A percentile compares a stretch with the other conserved stretches of the same genome.
Conservation (phyloP, 2,797 vertebrate genomes). For the Cyprinodon diabolis region DNA sequence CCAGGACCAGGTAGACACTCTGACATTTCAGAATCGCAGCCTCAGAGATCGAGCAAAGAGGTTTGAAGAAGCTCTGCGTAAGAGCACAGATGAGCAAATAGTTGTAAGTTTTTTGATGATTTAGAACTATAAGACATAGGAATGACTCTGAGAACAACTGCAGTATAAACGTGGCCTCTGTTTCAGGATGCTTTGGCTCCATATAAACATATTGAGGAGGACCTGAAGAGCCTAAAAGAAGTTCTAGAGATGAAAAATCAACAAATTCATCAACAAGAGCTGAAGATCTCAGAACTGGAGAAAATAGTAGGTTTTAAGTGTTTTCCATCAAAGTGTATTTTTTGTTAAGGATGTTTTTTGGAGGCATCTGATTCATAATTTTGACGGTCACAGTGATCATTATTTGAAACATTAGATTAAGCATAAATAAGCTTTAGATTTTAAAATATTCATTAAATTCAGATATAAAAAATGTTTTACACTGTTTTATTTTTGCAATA, state of each 20-base stretch:
- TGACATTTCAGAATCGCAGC: constrained; percentile 95
- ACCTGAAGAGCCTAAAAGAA: constrained; percentile 93
- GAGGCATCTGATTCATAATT: not conserved
- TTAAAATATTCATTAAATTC: not conserved
- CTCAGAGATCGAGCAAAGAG: constrained; percentile 92
- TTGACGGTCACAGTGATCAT: not conserved
- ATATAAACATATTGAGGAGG: constrained; percentile 94
- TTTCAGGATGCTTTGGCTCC: constrained; percentile 89
- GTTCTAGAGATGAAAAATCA: constrained; percentile 97
- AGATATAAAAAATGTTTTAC: not conserved
- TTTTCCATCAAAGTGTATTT: not conserved
- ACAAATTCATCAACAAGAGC: constrained; percentile 94
- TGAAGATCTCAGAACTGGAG: constrained; percentile 92
- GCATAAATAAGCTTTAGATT: not conserved
- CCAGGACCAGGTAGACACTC: constrained; percentile 96
- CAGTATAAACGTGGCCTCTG: not conserved
- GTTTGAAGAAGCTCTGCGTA: constrained; percentile 94
- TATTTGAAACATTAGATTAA: not conserved
- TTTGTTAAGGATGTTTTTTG: not conserved
- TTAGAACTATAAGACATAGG: not conserved
- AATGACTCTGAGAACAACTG: not conserved
- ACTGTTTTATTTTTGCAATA: not conserved
- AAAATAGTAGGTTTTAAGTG: constrained; percentile 87
- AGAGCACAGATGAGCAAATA: constrained; percentile 92
- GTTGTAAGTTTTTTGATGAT: constrained; percentile 81